phyloP scores from a whole-genome alignment of 2,888 invertebrate genomes.

The Lucinisca nassula region DNA sequence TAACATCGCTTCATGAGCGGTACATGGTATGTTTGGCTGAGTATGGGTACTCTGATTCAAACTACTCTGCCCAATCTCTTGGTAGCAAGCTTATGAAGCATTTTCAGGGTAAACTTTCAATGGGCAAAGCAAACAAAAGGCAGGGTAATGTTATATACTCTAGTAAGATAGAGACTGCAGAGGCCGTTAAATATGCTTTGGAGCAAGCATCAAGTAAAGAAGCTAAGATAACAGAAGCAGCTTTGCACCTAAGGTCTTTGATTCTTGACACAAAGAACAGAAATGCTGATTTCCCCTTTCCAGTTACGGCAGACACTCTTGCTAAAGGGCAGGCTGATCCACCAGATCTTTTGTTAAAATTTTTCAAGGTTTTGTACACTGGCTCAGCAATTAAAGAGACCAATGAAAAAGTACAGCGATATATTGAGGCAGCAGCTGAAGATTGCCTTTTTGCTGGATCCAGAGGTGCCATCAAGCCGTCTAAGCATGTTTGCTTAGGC shows the following conservation, averaged over 20 bases:
- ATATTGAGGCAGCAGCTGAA: conserved; percentile 1
- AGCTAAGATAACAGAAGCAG: not conserved
- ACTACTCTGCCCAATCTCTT: conserved; percentile 5
- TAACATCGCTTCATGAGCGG: conserved; percentile 16
- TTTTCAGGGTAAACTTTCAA: not conserved
- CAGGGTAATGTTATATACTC: conserved; percentile 16
- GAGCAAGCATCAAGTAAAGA: not conserved
- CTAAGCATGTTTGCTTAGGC: conserved; percentile 49
- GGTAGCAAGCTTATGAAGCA: conserved; percentile 8
- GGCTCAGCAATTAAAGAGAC: not conserved
- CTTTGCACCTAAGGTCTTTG: not conserved
- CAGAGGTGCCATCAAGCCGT: conserved; percentile 33
- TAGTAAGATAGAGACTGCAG: not conserved
- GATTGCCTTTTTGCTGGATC: not conserved
- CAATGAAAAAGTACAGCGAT: conserved; percentile 2
- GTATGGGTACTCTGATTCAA: not conserved
- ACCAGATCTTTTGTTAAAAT: not conserved
- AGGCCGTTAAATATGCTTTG: not conserved
- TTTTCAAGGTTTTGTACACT: conserved; percentile 7
- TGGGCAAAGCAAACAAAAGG: conserved; percentile 16
- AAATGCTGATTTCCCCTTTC: not conserved
- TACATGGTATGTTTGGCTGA: conserved; percentile 4
- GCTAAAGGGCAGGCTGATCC: conserved; percentile 5
- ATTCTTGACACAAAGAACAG: not conserved
- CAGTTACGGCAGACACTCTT: conserved; percentile 11